Conservation (phyloP, 2,888 invertebrate genomes). For the Tribolium freemani region DNA sequence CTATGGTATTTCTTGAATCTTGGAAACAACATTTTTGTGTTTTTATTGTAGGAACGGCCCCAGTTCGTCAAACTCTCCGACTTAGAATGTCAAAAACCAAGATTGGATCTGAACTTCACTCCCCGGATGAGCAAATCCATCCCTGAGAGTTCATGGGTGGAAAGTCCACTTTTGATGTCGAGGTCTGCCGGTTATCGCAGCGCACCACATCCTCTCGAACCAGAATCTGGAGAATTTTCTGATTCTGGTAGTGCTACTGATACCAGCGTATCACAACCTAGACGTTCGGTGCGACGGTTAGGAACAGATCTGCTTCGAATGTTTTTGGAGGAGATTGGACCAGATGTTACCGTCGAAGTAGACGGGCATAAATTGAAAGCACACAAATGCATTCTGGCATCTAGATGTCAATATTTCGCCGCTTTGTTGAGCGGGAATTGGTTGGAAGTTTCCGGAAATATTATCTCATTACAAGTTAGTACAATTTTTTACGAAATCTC, state of each 20-base stretch:
- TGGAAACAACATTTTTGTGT: not conserved
- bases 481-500: too few relatives aligned
- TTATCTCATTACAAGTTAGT: conserved; percentile 85
- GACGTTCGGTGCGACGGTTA: conserved; percentile 70
- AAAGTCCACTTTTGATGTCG: conserved; percentile 74
- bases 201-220: conserved; percentile 64
- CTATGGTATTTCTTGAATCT: not conserved
- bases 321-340: conserved; percentile 92
- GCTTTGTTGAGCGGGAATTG: conserved; percentile 90
- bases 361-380: conserved; percentile 87
- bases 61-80: conserved; percentile 83
- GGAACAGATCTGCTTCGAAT: conserved; percentile 91
- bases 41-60: conserved; percentile 50
- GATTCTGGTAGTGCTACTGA: conserved; percentile 56
- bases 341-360: conserved; percentile 89
- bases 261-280: conserved; percentile 68
- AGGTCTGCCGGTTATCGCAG: conserved; percentile 72
- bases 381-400: conserved; percentile 92
- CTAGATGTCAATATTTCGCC: conserved; percentile 93
- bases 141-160: conserved; percentile 78
- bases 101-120: conserved; percentile 68
- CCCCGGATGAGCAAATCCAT: conserved; percentile 79
- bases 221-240: conserved; percentile 60
- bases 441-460: conserved; percentile 84
- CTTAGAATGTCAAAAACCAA: conserved; percentile 77